Base-by-base conservation (phyloP, 2,113 vertebrate species). In the Tetrao urogallus region DNA sequence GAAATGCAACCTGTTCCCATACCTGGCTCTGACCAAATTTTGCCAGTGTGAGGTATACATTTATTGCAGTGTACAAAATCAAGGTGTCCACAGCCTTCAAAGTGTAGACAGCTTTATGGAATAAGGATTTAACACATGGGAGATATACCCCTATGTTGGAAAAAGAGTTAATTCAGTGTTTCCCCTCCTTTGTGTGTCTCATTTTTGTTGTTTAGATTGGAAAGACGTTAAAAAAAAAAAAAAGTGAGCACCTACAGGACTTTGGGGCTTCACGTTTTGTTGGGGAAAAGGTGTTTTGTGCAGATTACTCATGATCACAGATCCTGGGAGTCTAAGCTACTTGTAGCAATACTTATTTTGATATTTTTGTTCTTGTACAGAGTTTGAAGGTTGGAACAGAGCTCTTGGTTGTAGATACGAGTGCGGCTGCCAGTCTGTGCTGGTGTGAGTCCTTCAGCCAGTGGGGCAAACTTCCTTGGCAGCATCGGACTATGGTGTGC, bases 1-100 rank as follows among this genome's bases (percentile, higher is more conserved):
- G 40, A 79, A 7, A 34, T 18, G 0, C 13, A 27, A 4, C 4
- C 9, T 5, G 0, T 32, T 28, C 24, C 13, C 21, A 42, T 9
- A 61, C 13, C 34, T 21, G 25, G 24, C 56, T 69, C 43, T 56
- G 73, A 43, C 47, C 8, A 1, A 13, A 50, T 50, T 42, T 10
- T 36, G 36, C 54, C 56, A 9, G 24, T 0, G 3, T 18, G 5
- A 2, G 32, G 11, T 21, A 3, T 8, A 27, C 38, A 14, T 61
- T 67, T 47, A 16, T 8, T 54, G 16, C 9, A 8, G 63, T 15
- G 21, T 58, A 28, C 48, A 36, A 66, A 88, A 11, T 18, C 78
- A 71, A 57, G 42, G 61, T 78, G 65, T 18, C 64, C 25, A 21
- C 15, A 20, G 42, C 32, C 57, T 64, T 60, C 21, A 42, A 67